phyloP scores from a whole-genome alignment of 2,113 vertebrate species.

The Synodontis membranacea region DNA sequence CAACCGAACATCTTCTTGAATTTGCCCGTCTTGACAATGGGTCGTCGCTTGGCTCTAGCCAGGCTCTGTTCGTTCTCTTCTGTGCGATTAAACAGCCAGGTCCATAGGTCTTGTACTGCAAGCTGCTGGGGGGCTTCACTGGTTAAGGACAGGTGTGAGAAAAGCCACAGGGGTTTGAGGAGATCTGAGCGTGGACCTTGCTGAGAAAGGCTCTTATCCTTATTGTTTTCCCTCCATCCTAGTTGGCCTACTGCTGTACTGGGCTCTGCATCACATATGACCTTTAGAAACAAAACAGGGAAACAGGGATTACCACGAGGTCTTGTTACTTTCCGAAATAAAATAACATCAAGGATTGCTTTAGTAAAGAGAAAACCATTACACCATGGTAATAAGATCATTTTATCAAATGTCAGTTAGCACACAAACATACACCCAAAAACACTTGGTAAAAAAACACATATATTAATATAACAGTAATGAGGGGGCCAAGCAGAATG shows the following conservation, averaged over 20 bases:
- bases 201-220: constrained; percentile 34
- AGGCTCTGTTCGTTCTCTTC: constrained; percentile 37
- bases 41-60: constrained; percentile 45
- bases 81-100: constrained; percentile 51
- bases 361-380: not conserved
- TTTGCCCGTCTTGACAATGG: constrained; percentile 62
- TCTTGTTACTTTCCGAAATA: not conserved
- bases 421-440: not conserved
- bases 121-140: constrained; percentile 25
- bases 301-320: not conserved
- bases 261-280: constrained; percentile 38
- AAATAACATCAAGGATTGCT: not conserved
- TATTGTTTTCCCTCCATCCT: constrained; percentile 39
- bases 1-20: constrained; percentile 78
- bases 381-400: not conserved
- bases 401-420: not conserved
- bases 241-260: constrained; percentile 1
- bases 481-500: too few species aligned
- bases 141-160: constrained; percentile 32
- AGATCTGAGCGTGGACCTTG: constrained; percentile 10
- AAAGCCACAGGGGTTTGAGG: constrained; percentile 49
- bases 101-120: constrained; percentile 41
- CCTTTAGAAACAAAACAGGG: constrained; percentile 43
- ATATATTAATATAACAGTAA: too few species aligned
- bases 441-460: too few species aligned